phyloP scores from a whole-genome alignment of 2,797 vertebrate species.

The Fratercula arctica region DNA sequence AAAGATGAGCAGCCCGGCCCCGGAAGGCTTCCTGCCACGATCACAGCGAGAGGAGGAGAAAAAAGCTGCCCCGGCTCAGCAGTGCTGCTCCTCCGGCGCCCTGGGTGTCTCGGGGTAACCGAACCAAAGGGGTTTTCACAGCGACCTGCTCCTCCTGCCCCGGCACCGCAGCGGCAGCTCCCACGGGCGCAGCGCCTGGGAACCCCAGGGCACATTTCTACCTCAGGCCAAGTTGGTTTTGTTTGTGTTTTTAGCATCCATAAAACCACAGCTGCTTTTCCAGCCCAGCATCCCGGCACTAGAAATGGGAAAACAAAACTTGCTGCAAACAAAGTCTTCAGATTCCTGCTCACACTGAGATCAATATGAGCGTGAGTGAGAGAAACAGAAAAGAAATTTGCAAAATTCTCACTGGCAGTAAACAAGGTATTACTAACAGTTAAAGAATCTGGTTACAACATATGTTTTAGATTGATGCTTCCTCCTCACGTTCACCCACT shows the following conservation, averaged over 20 bases:
- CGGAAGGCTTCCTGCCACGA: rapidly evolving
- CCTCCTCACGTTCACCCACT: not conserved
- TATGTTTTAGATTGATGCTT: not conserved
- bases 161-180: not conserved
- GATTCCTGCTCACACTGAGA: rapidly evolving
- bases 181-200: rapidly evolving
- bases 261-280: not conserved
- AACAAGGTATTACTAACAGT: not conserved
- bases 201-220: not conserved
- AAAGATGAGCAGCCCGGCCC: not conserved
- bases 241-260: not conserved
- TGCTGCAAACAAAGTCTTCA: not conserved
- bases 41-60: rapidly evolving
- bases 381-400: not conserved
- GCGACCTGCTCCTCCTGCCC: not conserved
- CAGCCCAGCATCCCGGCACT: not conserved
- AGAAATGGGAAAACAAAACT: not conserved
- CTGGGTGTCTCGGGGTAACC: rapidly evolving
- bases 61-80: not conserved
- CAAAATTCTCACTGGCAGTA: not conserved
- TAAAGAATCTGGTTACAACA: not conserved
- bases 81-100: not conserved
- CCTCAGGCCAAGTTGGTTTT: rapidly evolving
- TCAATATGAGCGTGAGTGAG: rapidly evolving
- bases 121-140: rapidly evolving